Evolutionary conservation across 2,113 vertebrate species (phyloP), one percentile per base, ranked within the genome.

Genomic region (Tachycineta bicolor): DNA sequence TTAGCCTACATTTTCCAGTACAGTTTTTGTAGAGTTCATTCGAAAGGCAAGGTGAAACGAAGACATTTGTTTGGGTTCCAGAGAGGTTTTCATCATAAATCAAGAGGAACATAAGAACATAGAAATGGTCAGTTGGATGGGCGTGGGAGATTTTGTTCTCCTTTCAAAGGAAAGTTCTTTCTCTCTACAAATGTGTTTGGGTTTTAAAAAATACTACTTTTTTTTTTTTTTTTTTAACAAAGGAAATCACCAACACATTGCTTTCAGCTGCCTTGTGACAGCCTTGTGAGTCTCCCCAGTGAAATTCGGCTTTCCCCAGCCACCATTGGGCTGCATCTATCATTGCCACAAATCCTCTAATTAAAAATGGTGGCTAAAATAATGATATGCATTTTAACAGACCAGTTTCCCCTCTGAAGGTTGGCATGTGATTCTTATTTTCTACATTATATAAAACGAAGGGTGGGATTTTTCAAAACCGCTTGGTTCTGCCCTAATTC

Each of bases 391-490:
- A 23, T 64, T 95, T 89, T 76, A 94, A 84, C 6, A 3, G 46
- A 4, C 69, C 53, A 34, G 28, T 94, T 92, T 82, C 58, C 58
- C 28, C 77, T 95, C 56, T 79, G 81, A 89, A 92, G 31, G 31
- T 23, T 79, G 82, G 44, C 91, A 79, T 93, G 65, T 94, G 95
- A 96, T 92, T 93, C 70, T 76, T 79, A 78, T 96, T 95, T 96
- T 87, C 65, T 87, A 4, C 0, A 0, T 93, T 89, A 64, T 60
- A 58, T 92, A 90, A 96, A 78, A 56, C 79, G 39, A 93, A 92
- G 83, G 85, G 56, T 86, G 80, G 92, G 85, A 84, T 95, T 95
- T 92, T 90, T 90, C 83, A 81, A 93, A 96, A 96, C 88, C 92
- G 84, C 83, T 93, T 52, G 0, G 41, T 58, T 68, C 79, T 96